These are phyloP conservation scores for Slavum lentiscoides DNA, from an alignment of 2,888 invertebrate species.

Conservation along the genomic window DNA sequence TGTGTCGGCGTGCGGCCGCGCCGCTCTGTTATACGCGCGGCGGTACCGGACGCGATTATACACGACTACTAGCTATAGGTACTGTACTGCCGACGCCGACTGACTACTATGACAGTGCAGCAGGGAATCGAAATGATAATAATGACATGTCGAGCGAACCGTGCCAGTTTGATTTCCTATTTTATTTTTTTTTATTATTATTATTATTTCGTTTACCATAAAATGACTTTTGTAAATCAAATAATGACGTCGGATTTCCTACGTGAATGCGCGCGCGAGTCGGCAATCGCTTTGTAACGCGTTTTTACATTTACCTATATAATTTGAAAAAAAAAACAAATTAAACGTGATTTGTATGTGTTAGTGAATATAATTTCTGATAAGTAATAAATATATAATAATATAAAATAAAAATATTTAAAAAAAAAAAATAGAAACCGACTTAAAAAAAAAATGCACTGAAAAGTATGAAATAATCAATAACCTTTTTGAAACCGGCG, in stretches of 20 bases:
- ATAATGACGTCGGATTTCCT: background rate
- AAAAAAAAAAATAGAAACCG: too few species aligned
- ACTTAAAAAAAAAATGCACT: too few species aligned
- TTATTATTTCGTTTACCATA: background rate
- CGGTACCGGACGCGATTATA: conserved; percentile 28
- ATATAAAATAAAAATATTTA: too few species aligned
- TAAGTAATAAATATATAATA: too few species aligned
- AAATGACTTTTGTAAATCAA: background rate
- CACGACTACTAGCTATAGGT: background rate
- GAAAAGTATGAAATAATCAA: too few species aligned
- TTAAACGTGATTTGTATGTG: too few species aligned
- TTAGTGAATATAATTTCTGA: too few species aligned
- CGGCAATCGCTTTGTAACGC: too few species aligned
- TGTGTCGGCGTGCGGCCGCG: conserved; percentile 17
- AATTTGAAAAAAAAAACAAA: too few species aligned
- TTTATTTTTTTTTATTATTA: background rate
- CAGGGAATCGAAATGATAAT: background rate
- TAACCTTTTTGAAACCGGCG: too few species aligned
- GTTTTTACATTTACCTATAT: too few species aligned
- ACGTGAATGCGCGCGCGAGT: too few species aligned
- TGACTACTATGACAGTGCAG: background rate
- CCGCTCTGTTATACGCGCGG: background rate
- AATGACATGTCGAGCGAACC: conserved; percentile 5
- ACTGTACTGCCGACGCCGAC: background rate
- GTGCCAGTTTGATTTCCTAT: conserved; percentile 32